These are phyloP conservation scores for Sepioteuthis lessoniana DNA, from an alignment of 2,888 invertebrate genomes.

Conservation along the genomic window DNA sequence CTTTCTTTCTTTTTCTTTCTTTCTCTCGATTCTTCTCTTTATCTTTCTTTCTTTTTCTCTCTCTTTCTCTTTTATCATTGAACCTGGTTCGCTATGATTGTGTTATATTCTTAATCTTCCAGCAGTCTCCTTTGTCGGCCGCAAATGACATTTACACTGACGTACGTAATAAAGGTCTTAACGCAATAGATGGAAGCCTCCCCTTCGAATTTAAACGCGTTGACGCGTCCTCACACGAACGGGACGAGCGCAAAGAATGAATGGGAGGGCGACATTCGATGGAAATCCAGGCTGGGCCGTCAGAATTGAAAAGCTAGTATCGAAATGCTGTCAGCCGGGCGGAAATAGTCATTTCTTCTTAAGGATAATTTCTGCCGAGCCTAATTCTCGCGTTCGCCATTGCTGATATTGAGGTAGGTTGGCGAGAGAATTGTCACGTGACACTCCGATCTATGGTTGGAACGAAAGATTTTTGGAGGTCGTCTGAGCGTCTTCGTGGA, in stretches of 20 bases:
- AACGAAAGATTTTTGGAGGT: background rate
- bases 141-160: conserved; percentile 8
- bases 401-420: background rate
- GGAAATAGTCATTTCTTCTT: background rate
- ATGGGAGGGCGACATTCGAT: background rate
- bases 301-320: background rate
- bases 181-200: background rate
- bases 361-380: background rate
- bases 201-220: background rate
- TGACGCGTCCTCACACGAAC: conserved; percentile 1
- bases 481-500: background rate
- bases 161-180: conserved; percentile 4
- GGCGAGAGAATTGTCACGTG: background rate
- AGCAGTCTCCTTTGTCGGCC: background rate
- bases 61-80: background rate
- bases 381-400: background rate
- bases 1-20: too few species aligned
- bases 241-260: background rate
- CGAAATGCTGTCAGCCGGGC: background rate
- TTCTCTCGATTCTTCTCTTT: too few species aligned
- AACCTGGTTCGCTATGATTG: background rate
- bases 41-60: too few species aligned
- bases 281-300: background rate
- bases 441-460: background rate
- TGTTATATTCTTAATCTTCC: too few species aligned